Conservation (phyloP, 2,113 vertebrate species). For the Muntiacus reevesi region DNA sequence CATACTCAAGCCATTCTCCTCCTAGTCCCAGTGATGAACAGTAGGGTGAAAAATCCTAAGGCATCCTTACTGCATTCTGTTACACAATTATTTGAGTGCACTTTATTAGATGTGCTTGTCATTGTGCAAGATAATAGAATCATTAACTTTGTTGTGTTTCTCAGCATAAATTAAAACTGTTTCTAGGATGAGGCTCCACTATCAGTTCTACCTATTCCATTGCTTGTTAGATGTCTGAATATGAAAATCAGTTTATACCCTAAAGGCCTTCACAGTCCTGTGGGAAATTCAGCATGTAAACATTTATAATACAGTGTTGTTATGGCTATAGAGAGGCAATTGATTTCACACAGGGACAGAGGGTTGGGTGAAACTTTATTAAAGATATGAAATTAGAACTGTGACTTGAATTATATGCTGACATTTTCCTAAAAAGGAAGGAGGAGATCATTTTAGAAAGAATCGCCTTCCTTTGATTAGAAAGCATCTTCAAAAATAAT, state of each 20-base stretch:
- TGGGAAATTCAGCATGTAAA: background rate
- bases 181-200: background rate
- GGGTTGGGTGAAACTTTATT: background rate
- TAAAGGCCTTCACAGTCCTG: background rate
- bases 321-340: background rate
- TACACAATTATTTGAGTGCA: background rate
- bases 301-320: background rate
- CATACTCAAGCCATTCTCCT: background rate
- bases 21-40: background rate
- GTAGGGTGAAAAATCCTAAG: background rate
- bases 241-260: background rate
- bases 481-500: background rate
- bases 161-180: conserved; percentile 16
- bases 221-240: background rate
- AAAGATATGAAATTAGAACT: background rate
- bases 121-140: background rate
- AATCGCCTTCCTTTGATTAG: background rate
- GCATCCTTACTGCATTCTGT: background rate
- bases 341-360: background rate
- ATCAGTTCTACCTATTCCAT: background rate
- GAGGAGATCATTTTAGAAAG: background rate
- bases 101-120: background rate
- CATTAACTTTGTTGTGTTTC: background rate
- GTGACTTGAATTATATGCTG: background rate
- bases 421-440: background rate